Evolutionary conservation across 2,797 vertebrate species (phyloP).

Genomic region (Glossophaga mutica): DNA sequence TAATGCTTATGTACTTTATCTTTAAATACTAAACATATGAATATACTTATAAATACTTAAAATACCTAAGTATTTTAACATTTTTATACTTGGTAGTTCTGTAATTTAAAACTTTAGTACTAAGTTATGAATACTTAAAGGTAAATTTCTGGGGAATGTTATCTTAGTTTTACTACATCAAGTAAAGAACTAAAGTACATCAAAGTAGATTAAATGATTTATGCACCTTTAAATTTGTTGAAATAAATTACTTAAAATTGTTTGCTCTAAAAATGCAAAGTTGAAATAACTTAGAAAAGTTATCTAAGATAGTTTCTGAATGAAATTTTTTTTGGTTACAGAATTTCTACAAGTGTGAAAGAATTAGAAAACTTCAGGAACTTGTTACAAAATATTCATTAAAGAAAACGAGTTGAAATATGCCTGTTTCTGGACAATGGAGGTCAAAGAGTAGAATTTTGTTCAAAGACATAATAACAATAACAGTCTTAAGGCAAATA

Average conservation of each 20-base stretch:
- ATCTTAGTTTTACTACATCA: conserved; percentile 35
- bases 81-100: background rate
- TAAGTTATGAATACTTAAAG: conserved; percentile 28
- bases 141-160: conserved; percentile 21
- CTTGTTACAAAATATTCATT: conserved; percentile 83
- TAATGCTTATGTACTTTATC: background rate
- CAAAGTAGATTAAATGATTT: conserved; percentile 27
- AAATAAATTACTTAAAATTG: conserved; percentile 25
- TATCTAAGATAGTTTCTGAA: conserved; percentile 31
- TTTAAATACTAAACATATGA: background rate
- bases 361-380: conserved; percentile 91
- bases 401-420: conserved; percentile 52
- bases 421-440: conserved; percentile 38
- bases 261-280: conserved; percentile 35
- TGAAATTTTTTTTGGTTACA: conserved; percentile 61
- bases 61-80: background rate
- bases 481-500: conserved; percentile 58
- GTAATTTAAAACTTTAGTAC: background rate
- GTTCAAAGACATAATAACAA: conserved; percentile 40
- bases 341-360: conserved; percentile 92
- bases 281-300: conserved; percentile 22
- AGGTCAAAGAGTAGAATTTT: conserved; percentile 49
- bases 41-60: conserved; percentile 13
- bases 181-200: conserved; percentile 14
- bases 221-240: conserved; percentile 9